phyloP scores from a whole-genome alignment of 1,140 invertebrate genomes.

The Ostrea edulis region DNA sequence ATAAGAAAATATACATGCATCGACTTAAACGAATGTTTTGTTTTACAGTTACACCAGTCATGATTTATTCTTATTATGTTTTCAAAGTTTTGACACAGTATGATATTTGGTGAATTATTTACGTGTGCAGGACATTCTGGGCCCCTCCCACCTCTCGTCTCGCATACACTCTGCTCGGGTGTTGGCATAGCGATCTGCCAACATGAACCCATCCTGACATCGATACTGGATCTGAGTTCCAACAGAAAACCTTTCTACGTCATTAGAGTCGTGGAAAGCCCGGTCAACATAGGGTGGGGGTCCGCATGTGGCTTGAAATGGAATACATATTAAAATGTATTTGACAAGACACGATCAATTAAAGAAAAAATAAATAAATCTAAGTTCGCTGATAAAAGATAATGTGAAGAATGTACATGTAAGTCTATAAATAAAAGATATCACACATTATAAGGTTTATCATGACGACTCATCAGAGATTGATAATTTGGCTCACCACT shows the following conservation, averaged over 20 bases:
- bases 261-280: constrained; percentile 61
- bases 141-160: constrained; percentile 47
- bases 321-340: background rate
- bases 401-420: too few relatives aligned
- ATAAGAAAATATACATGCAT: too few relatives aligned
- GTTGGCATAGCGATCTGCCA: constrained; percentile 23
- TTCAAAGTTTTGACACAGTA: too few relatives aligned
- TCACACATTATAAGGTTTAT: too few relatives aligned
- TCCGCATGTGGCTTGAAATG: constrained; percentile 61
- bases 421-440: too few relatives aligned
- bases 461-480: background rate
- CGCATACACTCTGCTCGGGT: constrained; percentile 51
- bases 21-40: too few relatives aligned
- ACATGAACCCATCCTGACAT: constrained; percentile 81
- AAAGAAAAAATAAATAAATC: background rate
- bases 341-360: background rate
- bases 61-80: too few relatives aligned
- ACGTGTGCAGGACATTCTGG: constrained; percentile 18
- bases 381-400: background rate
- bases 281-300: constrained; percentile 60
- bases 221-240: constrained; percentile 90
- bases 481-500: constrained; percentile 3
- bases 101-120: background rate
- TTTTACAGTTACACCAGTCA: too few relatives aligned
- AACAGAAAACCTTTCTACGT: constrained; percentile 78